Evolutionary conservation across 2,113 vertebrate species (phyloP), one percentile per base, ranked within the genome.

Genomic region (Eulemur macaco): DNA sequence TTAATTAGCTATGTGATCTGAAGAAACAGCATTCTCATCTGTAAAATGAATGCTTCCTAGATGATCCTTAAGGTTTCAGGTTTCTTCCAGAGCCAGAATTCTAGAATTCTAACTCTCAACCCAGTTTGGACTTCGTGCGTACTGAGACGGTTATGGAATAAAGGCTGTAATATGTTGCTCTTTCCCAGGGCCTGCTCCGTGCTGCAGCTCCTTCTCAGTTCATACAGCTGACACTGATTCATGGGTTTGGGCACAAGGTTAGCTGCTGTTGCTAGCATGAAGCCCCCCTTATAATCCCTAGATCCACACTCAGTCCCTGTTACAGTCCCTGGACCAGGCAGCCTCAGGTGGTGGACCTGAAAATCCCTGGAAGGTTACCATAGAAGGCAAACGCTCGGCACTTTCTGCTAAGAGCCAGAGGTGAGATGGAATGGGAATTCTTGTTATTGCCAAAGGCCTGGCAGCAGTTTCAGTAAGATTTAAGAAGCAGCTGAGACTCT

Each of bases 11-110:
- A 9, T 47, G 15, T 47, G 42, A 31, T 64, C 34, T 78, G 50
- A 93, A 89, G 73, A 96, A 95, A 82, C 13, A 86, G 34, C n/a
- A 37, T 42, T 82, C n/a, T 94, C 34, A 20, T 60, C 8, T 91
- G 11, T 45, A 63, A 58, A 96, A 60, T n/a, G 52, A 91, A 47
- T 34, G 20, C 14, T 42, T 52, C 60, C n/a, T 81, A 23, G 29
- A 39, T 39, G 29, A 60, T 66, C 11, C 42, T 52, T 63, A 25
- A 84, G 86, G 7, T 20, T 20, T n/a, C 50, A 52, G 34, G 15
- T 4, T 31, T 13, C 37, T 89, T 68, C 21, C 18, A 84, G 39
- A 39, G 29, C 11, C n/a, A 63, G 50, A 6, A 23, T 74, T 71
- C 56, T 25, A 73, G 34, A 87, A 69, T 50, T 71, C 17, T 21